Conservation (phyloP, 2,888 invertebrate species). For the Serripes groenlandicus region DNA sequence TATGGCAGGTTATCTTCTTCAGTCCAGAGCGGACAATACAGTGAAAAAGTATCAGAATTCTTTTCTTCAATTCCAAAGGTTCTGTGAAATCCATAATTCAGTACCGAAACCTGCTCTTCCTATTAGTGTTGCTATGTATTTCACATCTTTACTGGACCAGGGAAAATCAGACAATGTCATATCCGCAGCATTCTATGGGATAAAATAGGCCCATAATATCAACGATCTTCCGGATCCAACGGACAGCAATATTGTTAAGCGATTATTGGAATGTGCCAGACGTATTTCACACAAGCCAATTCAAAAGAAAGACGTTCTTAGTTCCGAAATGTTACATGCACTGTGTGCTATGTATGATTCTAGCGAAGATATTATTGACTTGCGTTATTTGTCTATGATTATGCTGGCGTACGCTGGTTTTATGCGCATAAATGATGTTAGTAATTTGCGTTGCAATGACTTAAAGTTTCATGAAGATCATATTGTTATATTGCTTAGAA, state of each 20-base stretch:
- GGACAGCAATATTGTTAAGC: constrained; percentile 7
- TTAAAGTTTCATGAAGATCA: constrained; percentile 13
- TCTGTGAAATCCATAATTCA: not conserved
- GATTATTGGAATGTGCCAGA: constrained; percentile 20
- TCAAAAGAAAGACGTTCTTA: constrained; percentile 17
- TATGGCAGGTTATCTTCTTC: not conserved
- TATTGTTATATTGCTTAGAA: not conserved
- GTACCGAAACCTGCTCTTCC: not conserved
- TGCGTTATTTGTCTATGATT: constrained; percentile 35
- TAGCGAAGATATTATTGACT: not conserved
- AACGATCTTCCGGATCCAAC: constrained; percentile 38
- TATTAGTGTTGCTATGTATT: constrained; percentile 1
- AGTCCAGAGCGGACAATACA: not conserved
- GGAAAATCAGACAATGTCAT: not conserved
- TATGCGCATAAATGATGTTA: constrained; percentile 21
- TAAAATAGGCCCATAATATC: constrained; percentile 37
- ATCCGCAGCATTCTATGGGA: not conserved
- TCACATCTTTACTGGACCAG: not conserved
- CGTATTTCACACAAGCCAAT: constrained; percentile 10
- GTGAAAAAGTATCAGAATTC: not conserved
- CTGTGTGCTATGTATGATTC: constrained; percentile 13
- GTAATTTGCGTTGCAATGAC: constrained; percentile 15
- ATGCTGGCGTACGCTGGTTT: constrained; percentile 37
- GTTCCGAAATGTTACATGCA: not conserved
- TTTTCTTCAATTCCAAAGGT: not conserved